Conservation (phyloP, 2,797 vertebrate genomes). For the Semaprochilodus insignis region DNA sequence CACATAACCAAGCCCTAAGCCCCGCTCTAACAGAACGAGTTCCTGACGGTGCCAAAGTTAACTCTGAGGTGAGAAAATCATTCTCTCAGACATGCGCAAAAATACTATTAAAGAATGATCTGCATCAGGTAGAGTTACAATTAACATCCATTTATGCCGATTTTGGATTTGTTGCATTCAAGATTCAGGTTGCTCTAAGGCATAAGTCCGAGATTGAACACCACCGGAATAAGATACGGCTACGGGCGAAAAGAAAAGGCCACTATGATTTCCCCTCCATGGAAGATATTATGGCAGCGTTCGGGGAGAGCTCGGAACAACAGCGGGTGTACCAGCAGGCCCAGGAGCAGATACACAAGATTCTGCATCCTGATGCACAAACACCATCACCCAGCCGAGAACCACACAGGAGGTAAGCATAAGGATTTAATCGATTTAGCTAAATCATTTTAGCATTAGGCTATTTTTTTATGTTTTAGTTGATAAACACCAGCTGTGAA, state of each 20-base stretch:
- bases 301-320: slow-evolving; percentile 89
- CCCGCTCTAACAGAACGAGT: slow-evolving; percentile 84
- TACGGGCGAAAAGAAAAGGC: slow-evolving; percentile 92
- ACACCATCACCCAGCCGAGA: slow-evolving; percentile 87
- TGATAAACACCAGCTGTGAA: neutral
- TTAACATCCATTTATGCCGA: no score
- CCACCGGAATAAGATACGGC: slow-evolving; percentile 95
- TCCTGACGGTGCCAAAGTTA: slow-evolving; percentile 85
- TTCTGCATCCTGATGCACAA: slow-evolving; percentile 85
- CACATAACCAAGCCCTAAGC: slow-evolving; percentile 70
- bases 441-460: neutral
- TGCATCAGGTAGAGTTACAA: neutral
- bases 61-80: slow-evolving; percentile 83
- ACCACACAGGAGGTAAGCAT: slow-evolving; percentile 86
- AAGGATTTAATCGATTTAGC: neutral
- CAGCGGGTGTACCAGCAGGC: slow-evolving; percentile 92
- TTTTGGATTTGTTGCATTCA: neutral
- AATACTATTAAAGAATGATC: neutral
- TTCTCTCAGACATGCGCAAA: neutral
- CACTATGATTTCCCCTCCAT: slow-evolving; percentile 96
- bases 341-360: slow-evolving; percentile 97
- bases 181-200: slow-evolving; percentile 91
- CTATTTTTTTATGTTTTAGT: neutral
- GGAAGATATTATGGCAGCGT: slow-evolving; percentile 90
- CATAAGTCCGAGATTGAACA: slow-evolving; percentile 98